A percentile compares a stretch with the other conserved stretches of the same genome.
These are phyloP conservation scores for Drosophila imparisetae DNA, from an alignment of 2,888 invertebrate species.

Conservation along the genomic window DNA sequence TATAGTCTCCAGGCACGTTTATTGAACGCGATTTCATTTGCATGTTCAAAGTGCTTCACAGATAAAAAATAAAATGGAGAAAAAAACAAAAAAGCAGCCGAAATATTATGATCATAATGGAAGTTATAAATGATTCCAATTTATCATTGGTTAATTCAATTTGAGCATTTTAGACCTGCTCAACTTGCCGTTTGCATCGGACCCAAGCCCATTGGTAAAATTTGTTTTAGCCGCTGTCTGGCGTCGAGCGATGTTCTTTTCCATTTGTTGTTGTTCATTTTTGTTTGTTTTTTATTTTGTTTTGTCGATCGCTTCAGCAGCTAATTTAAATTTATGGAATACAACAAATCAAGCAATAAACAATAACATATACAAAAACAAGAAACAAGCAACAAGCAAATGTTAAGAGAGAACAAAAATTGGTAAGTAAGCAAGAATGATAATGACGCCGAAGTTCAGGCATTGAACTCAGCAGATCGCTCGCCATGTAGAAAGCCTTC, in stretches of 20 bases:
- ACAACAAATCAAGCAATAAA: conserved; percentile 2
- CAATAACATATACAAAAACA: conserved; percentile 8
- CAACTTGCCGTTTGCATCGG: conserved; percentile 25
- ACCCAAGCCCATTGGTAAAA: conserved; percentile 18
- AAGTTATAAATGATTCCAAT: neutral
- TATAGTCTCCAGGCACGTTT: neutral
- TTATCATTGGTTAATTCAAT: conserved; percentile 3
- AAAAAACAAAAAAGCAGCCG: neutral
- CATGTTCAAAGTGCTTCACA: neutral
- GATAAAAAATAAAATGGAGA: neutral
- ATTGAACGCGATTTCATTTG: neutral
- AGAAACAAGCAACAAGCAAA: conserved; percentile 12
- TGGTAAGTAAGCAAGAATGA: conserved; percentile 43
- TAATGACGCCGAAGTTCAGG: conserved; percentile 59
- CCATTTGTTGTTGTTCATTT: conserved; percentile 1
- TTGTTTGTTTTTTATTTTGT: neutral
- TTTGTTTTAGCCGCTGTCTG: conserved; percentile 1
- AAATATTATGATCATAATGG: neutral
- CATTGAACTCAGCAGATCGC: conserved; percentile 52
- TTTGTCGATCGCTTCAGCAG: conserved; percentile 15
- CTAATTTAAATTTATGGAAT: conserved; percentile 50
- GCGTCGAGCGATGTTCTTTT: conserved; percentile 3
- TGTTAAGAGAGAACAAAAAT: conserved; percentile 6
- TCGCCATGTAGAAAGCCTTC: conserved; percentile 48
- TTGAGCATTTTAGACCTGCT: conserved; percentile 18